Percentiles rank a stretch among this genome's conserved stretches.
phyloP scores from a whole-genome alignment of 2,797 vertebrate genomes.

The Sardinella longiceps region DNA sequence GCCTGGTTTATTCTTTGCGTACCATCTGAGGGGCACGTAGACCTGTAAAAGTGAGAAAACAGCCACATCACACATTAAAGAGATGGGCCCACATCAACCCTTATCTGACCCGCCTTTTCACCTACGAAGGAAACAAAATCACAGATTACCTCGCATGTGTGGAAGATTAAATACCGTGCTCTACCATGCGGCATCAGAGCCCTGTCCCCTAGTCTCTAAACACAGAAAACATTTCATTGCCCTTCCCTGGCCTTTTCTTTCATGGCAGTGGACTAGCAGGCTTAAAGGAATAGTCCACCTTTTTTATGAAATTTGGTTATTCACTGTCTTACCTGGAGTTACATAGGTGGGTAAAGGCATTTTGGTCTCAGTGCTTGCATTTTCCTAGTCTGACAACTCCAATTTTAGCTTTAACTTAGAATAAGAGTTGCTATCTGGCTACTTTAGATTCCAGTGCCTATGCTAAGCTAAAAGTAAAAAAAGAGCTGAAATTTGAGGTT shows the following conservation, averaged over 20 bases:
- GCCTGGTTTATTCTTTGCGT: slow-evolving; percentile 86
- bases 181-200: slow-evolving; percentile 22
- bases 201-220: not conserved
- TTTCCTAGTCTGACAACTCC: too few species aligned
- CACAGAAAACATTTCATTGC: not conserved
- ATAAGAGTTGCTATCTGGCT: too few species aligned
- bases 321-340: too few species aligned
- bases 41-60: slow-evolving; percentile 98
- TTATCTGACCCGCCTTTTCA: slow-evolving; percentile 90
- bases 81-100: slow-evolving; percentile 94
- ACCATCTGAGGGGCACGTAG: slow-evolving; percentile 91
- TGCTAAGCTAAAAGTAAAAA: too few species aligned
- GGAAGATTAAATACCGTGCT: slow-evolving; percentile 73
- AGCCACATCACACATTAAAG: slow-evolving; percentile 98
- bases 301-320: too few species aligned
- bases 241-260: not conserved
- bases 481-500: too few species aligned
- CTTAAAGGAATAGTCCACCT: too few species aligned
- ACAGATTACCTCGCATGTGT: slow-evolving; percentile 99
- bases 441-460: too few species aligned
- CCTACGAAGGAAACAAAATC: slow-evolving; percentile 99
- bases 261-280: slow-evolving; percentile 8
- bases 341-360: too few species aligned
- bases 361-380: too few species aligned
- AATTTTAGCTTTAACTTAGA: too few species aligned